Evolutionary conservation across 2,888 invertebrate species (phyloP).

Genomic region (Homarus gammarus): DNA sequence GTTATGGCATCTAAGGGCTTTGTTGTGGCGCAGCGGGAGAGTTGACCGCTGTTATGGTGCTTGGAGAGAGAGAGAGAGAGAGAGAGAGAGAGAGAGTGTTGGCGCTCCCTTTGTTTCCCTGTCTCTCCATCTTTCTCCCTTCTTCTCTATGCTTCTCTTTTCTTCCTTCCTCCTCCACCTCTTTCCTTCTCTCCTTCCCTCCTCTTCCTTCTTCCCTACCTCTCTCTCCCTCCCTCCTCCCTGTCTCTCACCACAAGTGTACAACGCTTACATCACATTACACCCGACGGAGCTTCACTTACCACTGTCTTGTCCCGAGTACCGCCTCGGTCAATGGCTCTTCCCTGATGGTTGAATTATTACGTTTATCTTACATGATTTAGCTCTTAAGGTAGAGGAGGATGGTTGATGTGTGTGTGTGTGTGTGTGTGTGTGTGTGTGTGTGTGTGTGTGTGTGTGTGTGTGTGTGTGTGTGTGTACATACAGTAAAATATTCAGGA

Average conservation of each 20-base stretch:
- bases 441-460: no score
- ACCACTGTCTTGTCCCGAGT: not conserved
- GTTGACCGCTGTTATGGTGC: no score
- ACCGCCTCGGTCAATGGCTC: not conserved
- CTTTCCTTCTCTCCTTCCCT: not conserved
- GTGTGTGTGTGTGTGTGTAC: not conserved
- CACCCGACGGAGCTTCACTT: no score
- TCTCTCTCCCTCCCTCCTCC: not conserved
- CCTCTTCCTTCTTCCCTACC: not conserved
- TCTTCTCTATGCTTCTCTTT: no score
- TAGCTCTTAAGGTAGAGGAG: no score
- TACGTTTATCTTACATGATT: not conserved
- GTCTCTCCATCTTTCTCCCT: not conserved
- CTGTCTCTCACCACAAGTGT: not conserved
- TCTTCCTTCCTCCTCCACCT: no score
- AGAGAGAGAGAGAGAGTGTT: no score
- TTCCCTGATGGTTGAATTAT: not conserved
- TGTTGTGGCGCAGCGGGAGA: no score
- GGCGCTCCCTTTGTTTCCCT: not conserved
- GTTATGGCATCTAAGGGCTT: no score
- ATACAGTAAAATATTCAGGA: no score
- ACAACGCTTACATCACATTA: no score
- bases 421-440: not conserved
- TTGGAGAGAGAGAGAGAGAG: no score
- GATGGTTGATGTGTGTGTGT: not conserved